Conservation (phyloP, 2,113 vertebrate species). For the Coracopsis vasa region DNA sequence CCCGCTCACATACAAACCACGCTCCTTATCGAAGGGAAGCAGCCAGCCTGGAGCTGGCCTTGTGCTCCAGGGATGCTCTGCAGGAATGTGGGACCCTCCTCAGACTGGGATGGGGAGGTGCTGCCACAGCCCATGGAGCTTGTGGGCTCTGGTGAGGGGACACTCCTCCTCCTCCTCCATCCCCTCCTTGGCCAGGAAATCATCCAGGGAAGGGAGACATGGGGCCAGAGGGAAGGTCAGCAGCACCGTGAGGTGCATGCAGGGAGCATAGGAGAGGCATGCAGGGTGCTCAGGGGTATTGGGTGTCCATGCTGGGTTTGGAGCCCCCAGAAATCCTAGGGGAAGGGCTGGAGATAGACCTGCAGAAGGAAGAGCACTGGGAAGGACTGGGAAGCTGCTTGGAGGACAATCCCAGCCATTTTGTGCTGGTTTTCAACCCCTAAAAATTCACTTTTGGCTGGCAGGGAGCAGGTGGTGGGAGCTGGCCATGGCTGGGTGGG, state of each 20-base stretch:
- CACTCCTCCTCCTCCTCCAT: not conserved
- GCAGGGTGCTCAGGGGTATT: rapidly evolving
- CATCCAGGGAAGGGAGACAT: rapidly evolving
- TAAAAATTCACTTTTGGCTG: rapidly evolving
- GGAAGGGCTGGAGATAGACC: not conserved
- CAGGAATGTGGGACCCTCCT: rapidly evolving
- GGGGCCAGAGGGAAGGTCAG: not conserved
- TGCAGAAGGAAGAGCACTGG: not conserved
- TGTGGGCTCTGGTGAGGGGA: rapidly evolving
- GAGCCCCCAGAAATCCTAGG: rapidly evolving
- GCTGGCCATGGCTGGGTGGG: not conserved
- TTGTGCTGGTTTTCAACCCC: rapidly evolving
- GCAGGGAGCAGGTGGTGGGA: not conserved
- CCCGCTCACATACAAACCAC: rapidly evolving
- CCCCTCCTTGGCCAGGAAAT: not conserved
- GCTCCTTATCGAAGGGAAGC: rapidly evolving
- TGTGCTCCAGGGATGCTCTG: rapidly evolving
- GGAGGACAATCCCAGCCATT: not conserved
- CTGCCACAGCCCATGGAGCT: rapidly evolving
- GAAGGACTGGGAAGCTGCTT: not conserved
- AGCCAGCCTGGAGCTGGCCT: rapidly evolving
- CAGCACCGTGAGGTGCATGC: not conserved
- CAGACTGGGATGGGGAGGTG: rapidly evolving
- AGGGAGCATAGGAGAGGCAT: not conserved
- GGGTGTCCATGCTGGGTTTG: rapidly evolving